A percentile compares a stretch with the other conserved stretches of the same genome.
Conservation (phyloP, 2,888 invertebrate species). For the Blastobasis adustella region DNA sequence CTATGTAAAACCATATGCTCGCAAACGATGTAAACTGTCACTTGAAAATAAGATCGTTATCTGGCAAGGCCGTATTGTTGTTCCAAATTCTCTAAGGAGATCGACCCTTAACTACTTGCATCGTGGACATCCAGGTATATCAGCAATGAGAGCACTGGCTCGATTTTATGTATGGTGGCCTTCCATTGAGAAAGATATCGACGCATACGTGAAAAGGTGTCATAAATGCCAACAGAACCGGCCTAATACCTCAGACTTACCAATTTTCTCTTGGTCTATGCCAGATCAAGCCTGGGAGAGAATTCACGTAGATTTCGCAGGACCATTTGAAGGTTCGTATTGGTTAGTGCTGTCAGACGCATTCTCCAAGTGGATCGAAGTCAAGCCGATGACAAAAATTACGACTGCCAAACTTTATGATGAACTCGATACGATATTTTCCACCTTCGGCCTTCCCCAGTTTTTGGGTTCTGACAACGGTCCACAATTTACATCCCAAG, state of each 20-base stretch:
- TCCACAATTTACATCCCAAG: background rate
- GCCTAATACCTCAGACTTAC: background rate
- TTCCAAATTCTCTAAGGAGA: background rate
- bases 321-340: background rate
- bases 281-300: conserved; percentile 1
- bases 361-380: conserved; percentile 1
- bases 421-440: background rate
- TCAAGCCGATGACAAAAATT: background rate
- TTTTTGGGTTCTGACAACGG: background rate
- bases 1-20: background rate
- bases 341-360: conserved; percentile 1
- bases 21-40: background rate
- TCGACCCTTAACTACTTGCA: background rate
- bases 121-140: background rate
- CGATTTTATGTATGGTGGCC: conserved; percentile 2
- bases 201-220: background rate
- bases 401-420: background rate
- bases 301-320: conserved; percentile 3
- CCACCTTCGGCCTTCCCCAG: background rate
- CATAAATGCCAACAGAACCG: background rate
- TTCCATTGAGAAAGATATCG: conserved; percentile 3
- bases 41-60: background rate
- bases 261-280: conserved; percentile 1
- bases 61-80: background rate
- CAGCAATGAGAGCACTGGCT: background rate